Base-by-base conservation (phyloP, 2,888 invertebrate species). In the Gastracanthus pulcherrimus region DNA sequence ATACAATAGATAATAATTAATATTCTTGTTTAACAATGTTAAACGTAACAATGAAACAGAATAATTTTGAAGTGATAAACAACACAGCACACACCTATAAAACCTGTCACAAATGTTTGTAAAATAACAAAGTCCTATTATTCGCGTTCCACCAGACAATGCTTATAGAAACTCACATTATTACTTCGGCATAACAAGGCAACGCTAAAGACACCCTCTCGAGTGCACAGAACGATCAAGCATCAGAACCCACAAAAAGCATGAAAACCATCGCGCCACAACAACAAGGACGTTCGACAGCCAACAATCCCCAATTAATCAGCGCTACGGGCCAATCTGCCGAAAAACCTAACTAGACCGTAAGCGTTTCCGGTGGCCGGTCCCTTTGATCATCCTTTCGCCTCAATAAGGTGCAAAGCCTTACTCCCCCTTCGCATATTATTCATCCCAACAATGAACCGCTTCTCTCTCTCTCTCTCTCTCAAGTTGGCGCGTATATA, bases 351-450 rank as follows among this genome's bases (percentile, higher is more conserved):
- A 55, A 55, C 55, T 26, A 58, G 16, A n/a, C 19, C 58, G 38
- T 36, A 60, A 19, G 45, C 19, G 36, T 62, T 78, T 77, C 81
- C 69, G 78, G 78, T 23, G 60, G 67, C 38, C 66, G 69, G 51
- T 45, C 64, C 81, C 41, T 74, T 78, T 78, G 77, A 77, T 58
- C 45, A 29, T 45, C n/a, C 19, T 45, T 45, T 29, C 67, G n/a
- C 7, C 67, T 23, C 36, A n/a, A 16, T 51, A 45, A 45, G 81
- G 55, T 76, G 72, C 72, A 72, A 72, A 45, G 34, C 34, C 62
- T 7, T 34, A 11, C 36, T 36, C 36, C 2, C 36, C 34, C 62
- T 9, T 9, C 3, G 29, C 16, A 31, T 29, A 23, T 26, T 26
- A 23, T 55, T 55, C 51, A 51, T 23, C 19, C 3, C 19, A 0